Evolutionary conservation across 1,140 invertebrate species (phyloP), one percentile per base, ranked within the genome.

Genomic region (Olivierus martensii): DNA sequence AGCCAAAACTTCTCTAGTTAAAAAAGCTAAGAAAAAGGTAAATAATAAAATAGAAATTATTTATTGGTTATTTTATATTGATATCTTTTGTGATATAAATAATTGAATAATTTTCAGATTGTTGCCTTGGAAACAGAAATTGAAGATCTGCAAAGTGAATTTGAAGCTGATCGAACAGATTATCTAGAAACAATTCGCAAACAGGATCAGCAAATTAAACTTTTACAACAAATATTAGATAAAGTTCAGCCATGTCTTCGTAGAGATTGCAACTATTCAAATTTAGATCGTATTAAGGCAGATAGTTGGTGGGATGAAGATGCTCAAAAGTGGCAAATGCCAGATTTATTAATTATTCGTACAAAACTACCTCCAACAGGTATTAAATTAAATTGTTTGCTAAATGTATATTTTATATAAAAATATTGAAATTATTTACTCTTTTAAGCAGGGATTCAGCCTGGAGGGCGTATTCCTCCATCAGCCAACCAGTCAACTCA

Each of bases 131-230:
- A 86, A 62, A 69, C 77, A 55, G 86, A 89, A 67, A 81, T 89
- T 10, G 66, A 69, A 17, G 86, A 90, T 69, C 68, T 90, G 2
- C 84, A 87, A 59, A 76, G 80, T 39, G 86, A 90, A 71, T 90
- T 90, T 69, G 83, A 90, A 69, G 73, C 77, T 49, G 86, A 90
- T 63, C 67, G 86, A 11, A 79, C 83, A 3, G 86, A 90, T 65
- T 89, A 89, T 63, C 68, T 90, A 42, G 87, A 90, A 65, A 84
- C 85, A 3, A 87, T 90, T 41, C 68, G 86, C 17, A 75, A 77
- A 64, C 81, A 87, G 63, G 81, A 87, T 44, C 76, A 79, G 60
- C 78, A 84, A 59, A 62, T 82, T 4, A 79, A 82, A 65, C 72
- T 88, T 11, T 67, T 82, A 28, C 73, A 78, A 44, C 78, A 79